A percentile compares a stretch with the other conserved stretches of the same genome.
Evolutionary conservation across 2,888 invertebrate genomes (phyloP).

Genomic region (Chaetogeoica ovagalla): DNA sequence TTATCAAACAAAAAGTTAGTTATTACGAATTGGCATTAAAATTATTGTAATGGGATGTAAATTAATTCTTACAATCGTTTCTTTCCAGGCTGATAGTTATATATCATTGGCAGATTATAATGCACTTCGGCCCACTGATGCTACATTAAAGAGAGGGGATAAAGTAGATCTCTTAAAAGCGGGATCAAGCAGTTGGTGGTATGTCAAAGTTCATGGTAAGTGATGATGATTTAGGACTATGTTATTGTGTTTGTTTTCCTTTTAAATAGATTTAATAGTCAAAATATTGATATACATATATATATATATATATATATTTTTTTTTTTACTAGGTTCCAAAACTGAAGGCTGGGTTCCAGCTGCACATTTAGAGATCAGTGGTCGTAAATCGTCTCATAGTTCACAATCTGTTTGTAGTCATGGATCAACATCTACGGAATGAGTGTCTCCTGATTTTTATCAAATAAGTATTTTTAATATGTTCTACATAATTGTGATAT

Average conservation of each 20-base stretch:
- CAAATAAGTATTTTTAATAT: conserved; percentile 34
- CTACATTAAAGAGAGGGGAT: conserved; percentile 88
- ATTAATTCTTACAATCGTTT: conserved; percentile 4
- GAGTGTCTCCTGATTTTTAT: not conserved
- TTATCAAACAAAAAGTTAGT: conserved; percentile 42
- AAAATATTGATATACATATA: too few species aligned
- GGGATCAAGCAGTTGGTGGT: conserved; percentile 97
- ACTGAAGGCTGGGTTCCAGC: conserved; percentile 94
- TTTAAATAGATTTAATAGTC: not conserved
- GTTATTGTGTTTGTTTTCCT: not conserved
- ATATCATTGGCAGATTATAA: conserved; percentile 90
- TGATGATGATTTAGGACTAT: conserved; percentile 36
- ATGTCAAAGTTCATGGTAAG: conserved; percentile 80
- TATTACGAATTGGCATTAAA: not conserved
- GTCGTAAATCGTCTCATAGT: conserved; percentile 74
- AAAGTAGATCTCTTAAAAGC: conserved; percentile 86
- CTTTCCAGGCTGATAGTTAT: conserved; percentile 74
- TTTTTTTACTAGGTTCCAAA: conserved; percentile 63
- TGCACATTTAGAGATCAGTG: conserved; percentile 76
- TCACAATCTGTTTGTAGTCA: conserved; percentile 63
- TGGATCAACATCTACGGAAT: conserved; percentile 56
- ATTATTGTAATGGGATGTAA: not conserved
- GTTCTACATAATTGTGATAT: conserved; percentile 47
- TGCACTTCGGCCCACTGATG: conserved; percentile 87
- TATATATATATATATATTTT: not conserved